Percentiles rank a stretch among this genome's conserved stretches.
Conservation (phyloP, 2,113 vertebrate genomes). For the Oreochromis tanganicae region DNA sequence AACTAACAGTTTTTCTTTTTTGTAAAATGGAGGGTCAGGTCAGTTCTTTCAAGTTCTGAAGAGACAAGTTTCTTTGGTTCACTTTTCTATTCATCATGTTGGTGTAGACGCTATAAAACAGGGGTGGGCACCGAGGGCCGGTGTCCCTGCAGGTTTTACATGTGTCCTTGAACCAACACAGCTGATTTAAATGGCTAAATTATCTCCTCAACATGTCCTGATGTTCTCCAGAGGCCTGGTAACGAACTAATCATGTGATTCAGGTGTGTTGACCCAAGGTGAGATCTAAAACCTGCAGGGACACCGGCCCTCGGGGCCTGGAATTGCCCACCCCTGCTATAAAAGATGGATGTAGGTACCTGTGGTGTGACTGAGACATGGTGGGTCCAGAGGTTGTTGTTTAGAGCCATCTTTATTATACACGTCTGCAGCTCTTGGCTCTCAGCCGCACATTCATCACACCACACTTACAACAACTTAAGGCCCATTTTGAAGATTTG, state of each 20-base stretch:
- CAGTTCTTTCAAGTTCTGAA: fast-evolving
- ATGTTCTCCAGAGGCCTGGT: too few species aligned
- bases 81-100: not conserved
- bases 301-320: too few species aligned
- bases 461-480: not conserved
- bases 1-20: not conserved
- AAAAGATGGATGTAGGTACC: not conserved
- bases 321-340: too few species aligned
- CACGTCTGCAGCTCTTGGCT: not conserved
- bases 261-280: too few species aligned
- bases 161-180: too few species aligned
- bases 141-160: too few species aligned
- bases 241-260: too few species aligned
- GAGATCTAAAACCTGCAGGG: too few species aligned
- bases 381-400: too few species aligned
- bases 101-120: not conserved
- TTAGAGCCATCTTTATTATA: not conserved
- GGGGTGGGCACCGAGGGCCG: too few species aligned
- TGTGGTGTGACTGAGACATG: not conserved
- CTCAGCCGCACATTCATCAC: not conserved
- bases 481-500: not conserved
- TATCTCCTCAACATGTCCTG: too few species aligned
- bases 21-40: fast-evolving
- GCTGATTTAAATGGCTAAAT: too few species aligned
- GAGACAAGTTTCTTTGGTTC: not conserved